Percentiles rank a stretch among this genome's conserved stretches.
Conservation (phyloP, 2,888 invertebrate genomes). For the Synergus gifuensis region DNA sequence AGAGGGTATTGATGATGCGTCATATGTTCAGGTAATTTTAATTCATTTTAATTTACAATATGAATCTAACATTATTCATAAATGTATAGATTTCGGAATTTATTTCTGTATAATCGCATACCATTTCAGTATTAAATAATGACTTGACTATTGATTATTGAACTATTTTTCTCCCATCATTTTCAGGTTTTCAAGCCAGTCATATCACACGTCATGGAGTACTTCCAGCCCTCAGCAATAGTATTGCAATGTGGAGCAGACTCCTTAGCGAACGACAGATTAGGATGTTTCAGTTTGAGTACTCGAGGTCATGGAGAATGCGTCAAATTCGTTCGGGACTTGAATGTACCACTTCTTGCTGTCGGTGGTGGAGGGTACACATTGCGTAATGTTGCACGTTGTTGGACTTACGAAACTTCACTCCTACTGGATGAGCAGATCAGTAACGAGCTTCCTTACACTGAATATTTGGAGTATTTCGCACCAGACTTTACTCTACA, state of each 20-base stretch:
- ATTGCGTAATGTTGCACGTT: constrained; percentile 96
- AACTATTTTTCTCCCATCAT: neutral
- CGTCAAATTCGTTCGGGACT: constrained; percentile 95
- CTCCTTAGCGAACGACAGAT: constrained; percentile 94
- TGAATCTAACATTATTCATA: no score
- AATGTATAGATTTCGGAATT: no score
- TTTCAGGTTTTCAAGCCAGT: constrained; percentile 94
- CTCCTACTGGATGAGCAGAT: constrained; percentile 95
- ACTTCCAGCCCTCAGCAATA: constrained; percentile 97
- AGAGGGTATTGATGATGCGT: constrained; percentile 97
- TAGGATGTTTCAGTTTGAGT: constrained; percentile 97
- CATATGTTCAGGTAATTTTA: constrained; percentile 87
- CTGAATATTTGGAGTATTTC: constrained; percentile 98
- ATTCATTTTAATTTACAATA: neutral
- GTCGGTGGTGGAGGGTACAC: constrained; percentile 94
- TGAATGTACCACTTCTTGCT: constrained; percentile 94
- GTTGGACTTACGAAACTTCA: constrained; percentile 99
- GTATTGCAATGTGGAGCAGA: constrained; percentile 99
- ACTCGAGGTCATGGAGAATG: constrained; percentile 98
- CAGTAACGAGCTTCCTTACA: constrained; percentile 96
- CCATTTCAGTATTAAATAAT: no score
- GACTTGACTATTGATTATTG: neutral
- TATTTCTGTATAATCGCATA: no score
- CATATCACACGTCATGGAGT: constrained; percentile 96
- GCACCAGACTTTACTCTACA: constrained; percentile 98